These are phyloP conservation scores for Teleogryllus oceanicus DNA, from an alignment of 2,888 invertebrate species.

Conservation along the genomic window DNA sequence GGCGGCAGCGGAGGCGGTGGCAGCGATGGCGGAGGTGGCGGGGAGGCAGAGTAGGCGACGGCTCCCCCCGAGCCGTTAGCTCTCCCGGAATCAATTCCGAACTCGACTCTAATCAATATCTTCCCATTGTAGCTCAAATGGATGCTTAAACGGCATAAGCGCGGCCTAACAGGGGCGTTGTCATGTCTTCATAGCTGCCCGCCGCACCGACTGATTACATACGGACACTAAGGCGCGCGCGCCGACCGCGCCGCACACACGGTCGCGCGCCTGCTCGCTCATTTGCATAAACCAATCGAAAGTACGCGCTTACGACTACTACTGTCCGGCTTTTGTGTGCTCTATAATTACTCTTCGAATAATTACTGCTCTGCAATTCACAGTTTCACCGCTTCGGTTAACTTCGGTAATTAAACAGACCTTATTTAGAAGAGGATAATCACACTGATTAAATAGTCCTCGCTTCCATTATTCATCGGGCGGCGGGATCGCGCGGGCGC, in stretches of 20 bases:
- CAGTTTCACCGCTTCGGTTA: constrained; percentile 18
- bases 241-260: background rate
- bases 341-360: constrained; percentile 18
- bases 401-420: constrained; percentile 10
- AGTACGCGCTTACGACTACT: constrained; percentile 11
- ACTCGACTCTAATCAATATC: background rate
- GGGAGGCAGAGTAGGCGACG: background rate
- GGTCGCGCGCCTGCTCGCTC: background rate
- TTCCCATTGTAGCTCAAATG: background rate
- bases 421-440: constrained; percentile 18
- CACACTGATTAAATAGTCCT: constrained; percentile 18
- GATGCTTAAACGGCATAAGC: background rate
- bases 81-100: background rate
- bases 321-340: constrained; percentile 10
- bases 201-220: background rate
- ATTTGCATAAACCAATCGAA: constrained; percentile 18
- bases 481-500: constrained; percentile 3
- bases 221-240: background rate
- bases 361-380: constrained; percentile 18
- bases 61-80: background rate
- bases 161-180: background rate
- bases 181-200: background rate
- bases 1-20: background rate
- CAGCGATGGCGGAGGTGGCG: background rate
- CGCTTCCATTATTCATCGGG: constrained; percentile 11